Percentiles rank a stretch among this genome's conserved stretches.
Evolutionary conservation across 2,797 vertebrate genomes (phyloP).

Genomic region (Delichon dasypus): DNA sequence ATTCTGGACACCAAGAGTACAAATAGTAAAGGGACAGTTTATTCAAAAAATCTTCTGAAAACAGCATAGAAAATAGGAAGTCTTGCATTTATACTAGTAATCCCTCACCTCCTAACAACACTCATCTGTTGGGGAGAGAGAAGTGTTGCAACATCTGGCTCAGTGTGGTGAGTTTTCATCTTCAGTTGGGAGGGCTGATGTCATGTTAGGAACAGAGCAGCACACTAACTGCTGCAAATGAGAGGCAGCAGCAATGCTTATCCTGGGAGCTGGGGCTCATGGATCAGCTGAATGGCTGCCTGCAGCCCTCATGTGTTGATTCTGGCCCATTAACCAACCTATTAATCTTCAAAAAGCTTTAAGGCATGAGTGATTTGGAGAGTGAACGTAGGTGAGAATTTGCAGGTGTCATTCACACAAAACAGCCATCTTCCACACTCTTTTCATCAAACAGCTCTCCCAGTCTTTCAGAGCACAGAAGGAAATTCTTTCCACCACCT

Average conservation of each 20-base stretch:
- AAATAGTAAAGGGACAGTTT: conserved; percentile 12
- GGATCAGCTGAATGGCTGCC: conserved; percentile 12
- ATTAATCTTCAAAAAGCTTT: conserved; percentile 59
- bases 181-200: conserved; percentile 41
- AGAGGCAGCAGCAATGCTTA: conserved; percentile 34
- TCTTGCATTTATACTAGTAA: conserved; percentile 34
- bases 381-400: conserved; percentile 48
- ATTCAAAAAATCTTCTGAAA: conserved; percentile 21
- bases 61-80: not conserved
- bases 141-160: conserved; percentile 54
- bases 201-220: conserved; percentile 32
- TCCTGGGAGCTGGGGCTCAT: conserved; percentile 7
- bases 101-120: conserved; percentile 16
- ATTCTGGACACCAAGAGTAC: not conserved
- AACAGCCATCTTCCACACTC: not conserved
- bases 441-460: conserved; percentile 17
- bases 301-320: conserved; percentile 43
- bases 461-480: not conserved
- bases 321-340: conserved; percentile 47
- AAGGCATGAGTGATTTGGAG: not conserved
- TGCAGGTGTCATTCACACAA: conserved; percentile 48
- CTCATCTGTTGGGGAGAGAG: conserved; percentile 20
- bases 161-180: conserved; percentile 40
- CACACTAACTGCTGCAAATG: conserved; percentile 14
- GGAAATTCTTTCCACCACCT: conserved; percentile 27